Evolutionary conservation across 2,797 vertebrate species (phyloP), one percentile per base, ranked within the genome.

Genomic region (Yasuhikotakia modesta): DNA sequence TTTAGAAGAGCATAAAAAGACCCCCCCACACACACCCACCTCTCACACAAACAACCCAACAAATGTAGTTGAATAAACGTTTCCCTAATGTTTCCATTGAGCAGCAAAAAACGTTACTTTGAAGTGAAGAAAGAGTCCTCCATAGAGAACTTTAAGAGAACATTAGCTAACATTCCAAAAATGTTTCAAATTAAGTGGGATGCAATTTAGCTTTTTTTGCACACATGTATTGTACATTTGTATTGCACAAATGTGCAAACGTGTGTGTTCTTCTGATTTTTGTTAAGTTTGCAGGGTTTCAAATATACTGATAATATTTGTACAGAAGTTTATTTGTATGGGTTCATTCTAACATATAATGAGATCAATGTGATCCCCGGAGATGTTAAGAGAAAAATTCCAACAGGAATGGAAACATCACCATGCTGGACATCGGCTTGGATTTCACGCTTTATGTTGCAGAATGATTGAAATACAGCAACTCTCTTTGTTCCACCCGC

Each of bases 361-460:
- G 7, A 12, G 58, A 66, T 67, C 22, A 39, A 61, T 8, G 0
- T 11, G 19, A 55, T 72, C 63, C 35, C 50, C 27, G 48, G 72
- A 68, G 55, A 55, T 72, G 63, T 72, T 45, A 58, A 82, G 53
- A 7, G 58, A 14, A 71, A 57, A 43, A 78, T 86, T 86, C 50
- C 21, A 45, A 61, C 17, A 58, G 82, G 86, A 61, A 71, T 70
- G 43, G 60, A 79, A 76, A 83, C 84, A 52, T 86, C 84, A 76
- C 82, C 87, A 83, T 79, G 79, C 85, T 74, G 63, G 43, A 79
- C 77, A 84, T 57, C 61, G 75, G 12, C 85, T 90, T 80, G 81
- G 82, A 91, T 93, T 93, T 92, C 90, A 91, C 67, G 89, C 90
- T 92, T 91, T 91, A 82, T 83, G 87, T 91, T 88, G 88, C 88